Evolutionary conservation across 2,888 invertebrate species (phyloP).

Genomic region (Smittia aterrima): DNA sequence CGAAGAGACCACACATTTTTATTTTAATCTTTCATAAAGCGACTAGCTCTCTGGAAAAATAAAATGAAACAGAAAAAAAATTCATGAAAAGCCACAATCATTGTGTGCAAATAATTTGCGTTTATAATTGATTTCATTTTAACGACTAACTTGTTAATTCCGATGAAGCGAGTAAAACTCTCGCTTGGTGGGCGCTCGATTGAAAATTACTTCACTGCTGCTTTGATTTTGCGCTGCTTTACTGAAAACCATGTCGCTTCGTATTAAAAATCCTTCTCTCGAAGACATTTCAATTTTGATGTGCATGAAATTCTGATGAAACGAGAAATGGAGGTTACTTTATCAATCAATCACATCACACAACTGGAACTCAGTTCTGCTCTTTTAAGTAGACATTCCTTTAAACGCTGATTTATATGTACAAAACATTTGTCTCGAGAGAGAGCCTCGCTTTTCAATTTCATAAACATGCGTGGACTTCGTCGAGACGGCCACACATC

Average conservation of each 20-base stretch:
- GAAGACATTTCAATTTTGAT: background rate
- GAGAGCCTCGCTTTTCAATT: background rate
- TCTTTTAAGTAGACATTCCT: constrained; percentile 37
- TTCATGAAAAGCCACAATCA: constrained; percentile 7
- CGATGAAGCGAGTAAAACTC: constrained; percentile 22
- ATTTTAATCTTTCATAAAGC: background rate
- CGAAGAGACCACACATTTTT: background rate
- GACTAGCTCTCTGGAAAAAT: no score
- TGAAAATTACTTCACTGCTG: background rate
- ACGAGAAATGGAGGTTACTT: background rate
- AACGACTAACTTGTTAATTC: constrained; percentile 38
- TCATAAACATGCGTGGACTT: background rate
- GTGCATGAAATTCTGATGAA: no score
- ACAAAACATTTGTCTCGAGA: no score
- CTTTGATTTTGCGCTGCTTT: background rate
- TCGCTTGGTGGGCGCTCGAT: constrained; percentile 25
- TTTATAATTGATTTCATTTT: constrained; percentile 27
- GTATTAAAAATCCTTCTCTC: background rate
- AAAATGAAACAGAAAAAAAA: background rate
- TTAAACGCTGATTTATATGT: background rate
- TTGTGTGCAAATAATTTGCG: constrained; percentile 35
- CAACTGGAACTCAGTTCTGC: background rate
- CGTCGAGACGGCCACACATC: constrained; percentile 28
- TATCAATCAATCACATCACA: constrained; percentile 30
- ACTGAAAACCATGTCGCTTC: background rate